Evolutionary conservation across 2,888 invertebrate genomes (phyloP).

Genomic region (Chloroclysta siterata): DNA sequence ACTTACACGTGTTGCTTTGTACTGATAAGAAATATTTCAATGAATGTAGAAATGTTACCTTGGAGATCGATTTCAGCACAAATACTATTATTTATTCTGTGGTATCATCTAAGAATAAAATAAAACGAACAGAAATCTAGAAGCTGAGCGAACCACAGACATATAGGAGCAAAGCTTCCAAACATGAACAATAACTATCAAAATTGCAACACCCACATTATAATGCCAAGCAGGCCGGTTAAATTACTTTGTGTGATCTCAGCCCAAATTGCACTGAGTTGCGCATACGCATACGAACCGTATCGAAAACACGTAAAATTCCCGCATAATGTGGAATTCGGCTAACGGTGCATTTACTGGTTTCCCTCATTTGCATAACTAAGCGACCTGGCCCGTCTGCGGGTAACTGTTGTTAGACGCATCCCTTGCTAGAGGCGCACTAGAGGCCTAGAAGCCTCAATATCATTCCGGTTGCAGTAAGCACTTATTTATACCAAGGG

Average conservation of each 20-base stretch:
- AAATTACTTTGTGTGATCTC: slow-evolving; percentile 17
- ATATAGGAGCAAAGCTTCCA: neutral
- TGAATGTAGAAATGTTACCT: neutral
- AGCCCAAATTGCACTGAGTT: slow-evolving; percentile 27
- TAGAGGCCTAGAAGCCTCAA: slow-evolving; percentile 24
- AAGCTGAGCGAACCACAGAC: no score
- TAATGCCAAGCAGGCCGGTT: slow-evolving; percentile 4
- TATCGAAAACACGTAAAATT: slow-evolving; percentile 42
- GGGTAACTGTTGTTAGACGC: slow-evolving; percentile 28
- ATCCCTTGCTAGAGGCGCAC: slow-evolving; percentile 19
- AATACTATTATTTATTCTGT: no score
- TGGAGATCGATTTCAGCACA: neutral
- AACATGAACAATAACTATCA: neutral
- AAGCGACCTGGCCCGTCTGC: slow-evolving; percentile 26
- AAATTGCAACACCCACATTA: slow-evolving; percentile 10
- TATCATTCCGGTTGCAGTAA: slow-evolving; percentile 25
- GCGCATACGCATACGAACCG: slow-evolving; percentile 29
- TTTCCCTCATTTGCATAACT: slow-evolving; percentile 40
- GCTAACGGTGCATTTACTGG: slow-evolving; percentile 45
- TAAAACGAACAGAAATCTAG: no score
- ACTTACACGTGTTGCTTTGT: slow-evolving; percentile 1
- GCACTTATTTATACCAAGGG: slow-evolving; percentile 23
- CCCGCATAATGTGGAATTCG: slow-evolving; percentile 45
- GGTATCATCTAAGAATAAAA: no score
- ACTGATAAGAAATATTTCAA: slow-evolving; percentile 17